phyloP scores from a whole-genome alignment of 2,797 vertebrate genomes.

The Siniperca undulata region DNA sequence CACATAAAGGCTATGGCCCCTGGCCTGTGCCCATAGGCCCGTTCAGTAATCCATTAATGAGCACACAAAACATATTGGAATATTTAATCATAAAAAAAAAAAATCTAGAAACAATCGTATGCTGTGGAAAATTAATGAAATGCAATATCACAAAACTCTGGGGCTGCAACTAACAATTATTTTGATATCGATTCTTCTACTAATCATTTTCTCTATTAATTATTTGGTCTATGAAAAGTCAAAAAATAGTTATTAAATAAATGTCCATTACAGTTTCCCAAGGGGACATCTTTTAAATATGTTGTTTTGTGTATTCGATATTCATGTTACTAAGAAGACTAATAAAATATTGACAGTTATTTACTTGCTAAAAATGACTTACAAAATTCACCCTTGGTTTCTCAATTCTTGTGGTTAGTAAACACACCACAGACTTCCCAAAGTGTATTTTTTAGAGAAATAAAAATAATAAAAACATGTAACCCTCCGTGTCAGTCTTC shows the following conservation, averaged over 20 bases:
- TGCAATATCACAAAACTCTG: not conserved
- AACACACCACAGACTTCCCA: conserved; percentile 2
- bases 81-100: not conserved
- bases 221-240: not conserved
- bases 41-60: not conserved
- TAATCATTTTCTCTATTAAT: not conserved
- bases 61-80: not conserved
- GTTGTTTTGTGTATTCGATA: not conserved
- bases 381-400: not conserved
- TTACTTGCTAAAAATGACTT: not conserved
- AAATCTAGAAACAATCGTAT: not conserved
- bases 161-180: not conserved
- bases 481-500: conserved; percentile 6
- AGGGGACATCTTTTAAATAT: not conserved
- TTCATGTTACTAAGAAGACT: not conserved
- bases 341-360: not conserved
- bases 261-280: not conserved
- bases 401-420: not conserved
- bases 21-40: not conserved
- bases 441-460: not conserved
- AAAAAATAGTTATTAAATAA: not conserved
- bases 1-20: not conserved
- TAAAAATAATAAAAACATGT: not conserved
- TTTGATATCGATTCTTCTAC: not conserved
- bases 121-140: not conserved